Percentiles rank a stretch among this genome's conserved stretches.
These are phyloP conservation scores for Lacerta agilis DNA, from an alignment of 2,797 vertebrate species.

Conservation along the genomic window DNA sequence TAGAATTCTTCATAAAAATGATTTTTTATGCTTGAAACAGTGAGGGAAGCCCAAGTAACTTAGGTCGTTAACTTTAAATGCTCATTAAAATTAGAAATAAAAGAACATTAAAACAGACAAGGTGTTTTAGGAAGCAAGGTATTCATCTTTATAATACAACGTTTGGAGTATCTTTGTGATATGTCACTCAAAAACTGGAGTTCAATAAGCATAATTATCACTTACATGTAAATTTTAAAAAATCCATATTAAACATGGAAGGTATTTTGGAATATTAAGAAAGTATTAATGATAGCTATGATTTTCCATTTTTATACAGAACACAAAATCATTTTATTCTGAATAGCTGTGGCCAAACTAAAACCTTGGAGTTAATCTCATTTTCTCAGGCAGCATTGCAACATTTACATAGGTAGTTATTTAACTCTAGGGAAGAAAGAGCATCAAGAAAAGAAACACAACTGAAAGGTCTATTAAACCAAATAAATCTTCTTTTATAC, in stretches of 20 bases:
- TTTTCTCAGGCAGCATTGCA: not conserved
- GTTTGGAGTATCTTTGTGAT: constrained; percentile 7
- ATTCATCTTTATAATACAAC: constrained; percentile 4
- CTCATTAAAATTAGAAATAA: constrained; percentile 38
- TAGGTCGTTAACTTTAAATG: constrained; percentile 16
- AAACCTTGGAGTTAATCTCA: not conserved
- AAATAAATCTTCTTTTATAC: not conserved
- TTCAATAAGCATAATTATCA: constrained; percentile 19
- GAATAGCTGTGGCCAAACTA: not conserved
- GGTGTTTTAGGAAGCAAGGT: constrained; percentile 10
- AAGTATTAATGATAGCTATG: not conserved
- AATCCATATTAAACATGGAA: not conserved
- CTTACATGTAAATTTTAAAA: not conserved
- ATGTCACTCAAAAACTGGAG: not conserved
- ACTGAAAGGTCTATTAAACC: not conserved
- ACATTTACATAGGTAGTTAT: not conserved
- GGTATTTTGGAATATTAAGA: not conserved
- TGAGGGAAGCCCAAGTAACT: constrained; percentile 15
- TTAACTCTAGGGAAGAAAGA: not conserved
- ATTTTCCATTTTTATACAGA: not conserved
- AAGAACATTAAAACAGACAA: constrained; percentile 13
- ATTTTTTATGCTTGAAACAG: not conserved
- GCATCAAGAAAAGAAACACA: not conserved
- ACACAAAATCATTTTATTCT: not conserved
- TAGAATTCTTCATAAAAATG: not conserved